Conservation (phyloP, 2,888 invertebrate species). For the Chymomyza fuscimana region DNA sequence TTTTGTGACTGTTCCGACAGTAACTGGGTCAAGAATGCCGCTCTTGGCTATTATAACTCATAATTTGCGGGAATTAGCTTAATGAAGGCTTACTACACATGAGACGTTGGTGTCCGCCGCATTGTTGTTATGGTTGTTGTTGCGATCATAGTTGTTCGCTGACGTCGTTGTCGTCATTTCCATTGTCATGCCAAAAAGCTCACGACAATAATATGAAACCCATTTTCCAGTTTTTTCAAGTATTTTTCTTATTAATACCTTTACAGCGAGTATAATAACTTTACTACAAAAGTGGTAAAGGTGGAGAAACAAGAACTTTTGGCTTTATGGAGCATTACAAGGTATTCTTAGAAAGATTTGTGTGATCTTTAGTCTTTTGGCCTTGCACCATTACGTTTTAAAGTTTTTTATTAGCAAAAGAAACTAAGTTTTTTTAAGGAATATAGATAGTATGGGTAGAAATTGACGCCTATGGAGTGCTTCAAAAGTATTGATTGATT, state of each 20-base stretch:
- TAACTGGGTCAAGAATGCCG: slow-evolving; percentile 58
- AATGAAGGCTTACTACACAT: slow-evolving; percentile 52
- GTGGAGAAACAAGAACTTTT: too few species aligned
- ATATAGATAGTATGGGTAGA: too few species aligned
- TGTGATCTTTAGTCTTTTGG: too few species aligned
- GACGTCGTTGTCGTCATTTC: background rate
- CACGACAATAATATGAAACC: slow-evolving; percentile 6
- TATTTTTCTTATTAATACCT: background rate
- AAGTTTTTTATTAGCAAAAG: too few species aligned
- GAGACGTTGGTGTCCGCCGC: slow-evolving; percentile 1
- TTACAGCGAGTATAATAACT: background rate
- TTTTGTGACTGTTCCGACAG: background rate
- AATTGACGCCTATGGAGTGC: too few species aligned
- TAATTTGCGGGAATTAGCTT: slow-evolving; percentile 70
- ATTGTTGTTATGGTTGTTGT: slow-evolving; percentile 19
- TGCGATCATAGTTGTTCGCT: slow-evolving; percentile 25
- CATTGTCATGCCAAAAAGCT: background rate
- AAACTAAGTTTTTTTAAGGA: too few species aligned
- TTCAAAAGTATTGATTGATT: too few species aligned
- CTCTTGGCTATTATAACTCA: slow-evolving; percentile 58
- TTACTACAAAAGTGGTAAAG: background rate
- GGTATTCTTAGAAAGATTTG: background rate
- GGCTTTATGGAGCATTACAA: background rate
- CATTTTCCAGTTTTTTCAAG: background rate
- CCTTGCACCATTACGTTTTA: too few species aligned